A percentile compares a stretch with the other conserved stretches of the same genome.
phyloP scores from a whole-genome alignment of 2,797 vertebrate species.

The Oreochromis grahami region DNA sequence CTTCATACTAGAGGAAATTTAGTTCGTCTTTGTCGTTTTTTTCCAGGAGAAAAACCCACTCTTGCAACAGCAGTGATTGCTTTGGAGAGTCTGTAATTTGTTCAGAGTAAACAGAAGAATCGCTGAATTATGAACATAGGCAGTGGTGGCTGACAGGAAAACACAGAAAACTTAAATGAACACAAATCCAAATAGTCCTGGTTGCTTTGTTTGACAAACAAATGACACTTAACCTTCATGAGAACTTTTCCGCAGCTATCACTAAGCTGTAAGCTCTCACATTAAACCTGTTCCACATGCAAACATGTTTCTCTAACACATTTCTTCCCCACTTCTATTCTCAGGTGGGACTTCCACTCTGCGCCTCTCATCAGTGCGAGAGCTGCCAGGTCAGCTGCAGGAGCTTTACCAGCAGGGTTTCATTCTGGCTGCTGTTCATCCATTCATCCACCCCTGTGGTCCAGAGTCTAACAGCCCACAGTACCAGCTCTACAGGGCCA shows the following conservation, averaged over 20 bases:
- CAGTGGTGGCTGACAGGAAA: not conserved
- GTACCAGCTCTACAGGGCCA: conserved; percentile 91
- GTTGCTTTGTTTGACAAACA: not conserved
- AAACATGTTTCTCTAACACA: not conserved
- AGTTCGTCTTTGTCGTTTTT: not conserved
- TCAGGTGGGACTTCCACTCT: conserved; percentile 86
- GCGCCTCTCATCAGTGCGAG: conserved; percentile 86
- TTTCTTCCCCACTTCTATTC: not conserved
- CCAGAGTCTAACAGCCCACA: conserved; percentile 83
- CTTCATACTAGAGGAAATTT: not conserved
- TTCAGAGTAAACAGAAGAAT: not conserved
- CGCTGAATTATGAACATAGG: not conserved
- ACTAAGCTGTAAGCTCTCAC: not conserved
- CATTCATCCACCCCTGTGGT: conserved; percentile 88
- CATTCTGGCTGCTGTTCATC: conserved; percentile 86
- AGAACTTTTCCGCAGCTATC: not conserved
- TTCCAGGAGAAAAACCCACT: not conserved
- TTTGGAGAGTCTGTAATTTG: not conserved
- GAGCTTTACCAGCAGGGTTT: conserved; percentile 96
- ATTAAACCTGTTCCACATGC: not conserved
- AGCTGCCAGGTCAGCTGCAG: conserved; percentile 90
- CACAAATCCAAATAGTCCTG: not conserved
- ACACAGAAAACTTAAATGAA: not conserved
- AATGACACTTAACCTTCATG: not conserved
- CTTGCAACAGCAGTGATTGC: not conserved